These are phyloP conservation scores for Subacronicta megacephala DNA, from an alignment of 2,888 invertebrate genomes.

Conservation along the genomic window DNA sequence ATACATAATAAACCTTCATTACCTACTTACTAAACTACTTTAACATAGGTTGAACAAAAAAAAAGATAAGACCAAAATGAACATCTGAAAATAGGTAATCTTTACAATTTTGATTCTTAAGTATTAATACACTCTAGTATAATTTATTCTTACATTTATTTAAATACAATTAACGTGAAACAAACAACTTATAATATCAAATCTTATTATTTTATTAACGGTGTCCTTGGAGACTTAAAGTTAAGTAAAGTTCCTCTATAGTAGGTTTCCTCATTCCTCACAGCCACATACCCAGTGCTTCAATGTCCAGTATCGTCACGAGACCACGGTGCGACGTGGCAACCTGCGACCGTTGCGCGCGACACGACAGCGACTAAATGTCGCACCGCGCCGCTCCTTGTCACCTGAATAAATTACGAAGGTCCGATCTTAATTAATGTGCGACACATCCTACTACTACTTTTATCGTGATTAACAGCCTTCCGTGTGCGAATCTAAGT, in stretches of 20 bases:
- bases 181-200: too few relatives aligned
- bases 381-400: constrained; percentile 66
- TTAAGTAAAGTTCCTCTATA: not conserved
- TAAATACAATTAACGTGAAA: too few relatives aligned
- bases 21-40: too few relatives aligned
- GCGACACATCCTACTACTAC: constrained; percentile 72
- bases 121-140: too few relatives aligned
- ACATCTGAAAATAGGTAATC: too few relatives aligned
- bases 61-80: too few relatives aligned
- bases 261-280: not conserved
- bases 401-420: constrained; percentile 84
- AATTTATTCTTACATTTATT: too few relatives aligned
- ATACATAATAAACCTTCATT: too few relatives aligned
- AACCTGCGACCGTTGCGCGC: constrained; percentile 62
- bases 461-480: constrained; percentile 80
- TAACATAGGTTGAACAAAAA: too few relatives aligned
- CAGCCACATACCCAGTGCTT: constrained; percentile 24
- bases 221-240: too few relatives aligned
- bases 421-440: constrained; percentile 83
- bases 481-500: constrained; percentile 59
- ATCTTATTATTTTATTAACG: too few relatives aligned
- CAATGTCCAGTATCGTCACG: constrained; percentile 20
- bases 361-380: constrained; percentile 64
- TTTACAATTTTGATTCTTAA: too few relatives aligned
- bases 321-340: constrained; percentile 63